phyloP scores from a whole-genome alignment of 2,797 vertebrate genomes.

The Myiotriccus ornatus region DNA sequence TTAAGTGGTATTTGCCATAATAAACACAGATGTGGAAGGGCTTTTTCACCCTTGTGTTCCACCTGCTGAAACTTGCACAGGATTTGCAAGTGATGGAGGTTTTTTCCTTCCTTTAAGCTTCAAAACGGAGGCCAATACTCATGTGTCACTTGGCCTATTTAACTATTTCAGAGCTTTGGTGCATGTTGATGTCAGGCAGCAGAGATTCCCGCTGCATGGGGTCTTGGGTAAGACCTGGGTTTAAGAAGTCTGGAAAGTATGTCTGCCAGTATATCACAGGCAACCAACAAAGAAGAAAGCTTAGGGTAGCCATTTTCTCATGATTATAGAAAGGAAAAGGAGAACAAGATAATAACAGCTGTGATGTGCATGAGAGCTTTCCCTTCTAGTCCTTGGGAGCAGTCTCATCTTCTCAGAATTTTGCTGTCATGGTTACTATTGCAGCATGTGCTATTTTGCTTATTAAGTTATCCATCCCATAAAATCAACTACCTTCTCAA shows the following conservation, averaged over 20 bases:
- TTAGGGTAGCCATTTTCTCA: neutral
- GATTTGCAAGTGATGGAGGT: neutral
- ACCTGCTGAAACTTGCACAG: slow-evolving; percentile 81
- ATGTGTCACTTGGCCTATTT: neutral
- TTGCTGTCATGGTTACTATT: neutral
- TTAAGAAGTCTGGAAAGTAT: neutral
- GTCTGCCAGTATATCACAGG: neutral
- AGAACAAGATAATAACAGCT: neutral
- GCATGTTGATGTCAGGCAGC: neutral
- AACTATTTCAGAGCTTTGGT: slow-evolving; percentile 1
- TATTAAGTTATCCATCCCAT: neutral
- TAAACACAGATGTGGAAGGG: slow-evolving; percentile 79
- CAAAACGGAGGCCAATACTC: neutral
- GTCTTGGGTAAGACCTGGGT: neutral
- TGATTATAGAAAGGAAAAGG: neutral
- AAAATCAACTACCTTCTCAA: neutral
- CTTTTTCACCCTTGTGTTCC: slow-evolving; percentile 71
- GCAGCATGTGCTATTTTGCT: neutral
- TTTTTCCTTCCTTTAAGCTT: neutral
- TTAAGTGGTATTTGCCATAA: slow-evolving; percentile 76
- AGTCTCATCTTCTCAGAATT: neutral
- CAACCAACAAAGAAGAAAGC: neutral
- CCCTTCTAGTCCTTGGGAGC: neutral
- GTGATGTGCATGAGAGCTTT: neutral
- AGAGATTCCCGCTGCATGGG: neutral